Evolutionary conservation across 2,797 vertebrate species (phyloP).

Genomic region (Psittacula derbiana): DNA sequence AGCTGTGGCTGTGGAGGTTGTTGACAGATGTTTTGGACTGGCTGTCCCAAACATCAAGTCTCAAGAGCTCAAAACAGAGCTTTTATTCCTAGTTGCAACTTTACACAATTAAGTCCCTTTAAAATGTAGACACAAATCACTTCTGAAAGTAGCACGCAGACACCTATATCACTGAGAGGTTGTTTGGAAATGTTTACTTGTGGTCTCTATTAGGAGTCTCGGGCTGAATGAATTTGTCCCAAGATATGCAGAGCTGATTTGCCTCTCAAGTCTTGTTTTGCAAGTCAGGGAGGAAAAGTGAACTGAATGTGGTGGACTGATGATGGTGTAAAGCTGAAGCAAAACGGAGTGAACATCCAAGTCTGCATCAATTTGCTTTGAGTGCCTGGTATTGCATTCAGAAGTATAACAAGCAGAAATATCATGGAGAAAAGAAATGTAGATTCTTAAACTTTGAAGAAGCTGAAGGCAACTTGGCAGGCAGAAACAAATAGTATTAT

Average conservation of each 20-base stretch:
- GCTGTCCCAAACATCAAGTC: background rate
- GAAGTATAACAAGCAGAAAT: background rate
- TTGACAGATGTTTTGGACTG: background rate
- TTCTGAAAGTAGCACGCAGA: background rate
- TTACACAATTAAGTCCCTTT: background rate
- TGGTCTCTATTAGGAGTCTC: background rate
- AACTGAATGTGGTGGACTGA: background rate
- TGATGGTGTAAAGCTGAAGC: background rate
- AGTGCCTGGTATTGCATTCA: background rate
- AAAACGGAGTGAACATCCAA: background rate
- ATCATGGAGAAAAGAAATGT: background rate
- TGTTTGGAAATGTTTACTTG: background rate
- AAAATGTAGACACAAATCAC: background rate
- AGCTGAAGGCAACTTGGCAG: background rate
- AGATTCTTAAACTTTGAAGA: background rate
- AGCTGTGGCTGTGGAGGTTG: background rate
- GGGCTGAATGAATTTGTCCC: background rate
- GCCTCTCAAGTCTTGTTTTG: background rate
- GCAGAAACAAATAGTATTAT: fast-evolving
- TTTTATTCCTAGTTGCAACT: background rate
- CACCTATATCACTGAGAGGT: background rate
- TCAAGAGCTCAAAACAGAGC: background rate
- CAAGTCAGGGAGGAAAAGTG: background rate
- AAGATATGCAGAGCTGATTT: background rate
- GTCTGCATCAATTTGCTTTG: background rate